Base-by-base conservation (phyloP, 1,140 invertebrate genomes). In the Panagrolaimus sp. region DNA sequence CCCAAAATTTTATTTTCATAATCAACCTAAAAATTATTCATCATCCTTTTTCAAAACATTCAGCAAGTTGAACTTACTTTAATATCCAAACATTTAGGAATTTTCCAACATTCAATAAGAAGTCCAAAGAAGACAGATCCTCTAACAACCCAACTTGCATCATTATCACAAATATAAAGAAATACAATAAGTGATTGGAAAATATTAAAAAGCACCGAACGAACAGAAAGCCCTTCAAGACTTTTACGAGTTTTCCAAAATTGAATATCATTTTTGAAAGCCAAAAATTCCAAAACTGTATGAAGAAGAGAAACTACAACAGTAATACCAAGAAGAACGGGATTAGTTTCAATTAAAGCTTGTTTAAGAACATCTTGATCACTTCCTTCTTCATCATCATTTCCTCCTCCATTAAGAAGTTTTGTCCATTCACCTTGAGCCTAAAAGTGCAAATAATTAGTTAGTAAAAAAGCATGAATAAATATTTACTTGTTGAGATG, bases 221-320 rank as follows among this genome's bases (percentile, higher is more conserved):
- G 88, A 9, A 98, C 95, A 0, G 94, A 98, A 8, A 99, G 85
- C 48, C 96, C 96, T 87, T 98, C 96, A 38, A 98, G 85, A 5
- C 92, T 94, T 83, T 97, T 92, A 45, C 95, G 87, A 79, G 96
- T 95, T 72, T 94, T 93, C 96, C 96, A 99, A 83, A 99, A 99
- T 85, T 99, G 96, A 80, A 99, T 98, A 85, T 99, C 91, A 87
- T 99, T 99, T 87, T 99, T 99, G 84, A 99, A 99, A 64, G 96
- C 96, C 42, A 99, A 86, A 77, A 99, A 89, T 84, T 99, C 96
- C 86, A 99, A 98, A 57, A 98, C 88, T 74, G 91, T 96, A 85
- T 99, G 96, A 3, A 98, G 86, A 43, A 98, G 88, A 4, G 96
- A 98, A 0, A 99, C 90, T 68, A 89, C 86, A 66, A 98, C 89